Conservation (phyloP, 92 coral and sea anemone species). For the Scolanthus callimorphus region DNA sequence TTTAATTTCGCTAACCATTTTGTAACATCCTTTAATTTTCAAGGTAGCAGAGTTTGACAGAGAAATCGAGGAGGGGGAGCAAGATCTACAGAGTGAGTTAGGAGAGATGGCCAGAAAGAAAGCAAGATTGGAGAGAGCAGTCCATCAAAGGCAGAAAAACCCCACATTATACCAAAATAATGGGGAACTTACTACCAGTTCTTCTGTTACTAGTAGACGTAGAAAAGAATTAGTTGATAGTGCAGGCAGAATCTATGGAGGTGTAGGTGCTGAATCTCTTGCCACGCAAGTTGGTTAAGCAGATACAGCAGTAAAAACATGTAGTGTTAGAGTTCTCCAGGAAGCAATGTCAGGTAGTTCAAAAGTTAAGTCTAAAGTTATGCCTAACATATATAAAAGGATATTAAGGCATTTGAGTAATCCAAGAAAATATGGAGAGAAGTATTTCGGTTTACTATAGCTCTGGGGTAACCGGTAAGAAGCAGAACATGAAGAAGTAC, state of each 20-base stretch:
- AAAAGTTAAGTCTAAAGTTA: conserved; percentile 5
- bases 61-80: conserved; percentile 3
- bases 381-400: conserved; percentile 28
- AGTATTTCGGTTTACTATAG: conserved; percentile 50
- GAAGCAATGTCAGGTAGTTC: conserved; percentile 9
- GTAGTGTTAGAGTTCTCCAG: conserved; percentile 7
- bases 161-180: not conserved
- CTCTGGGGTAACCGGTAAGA: conserved; percentile 58
- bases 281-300: conserved; percentile 52
- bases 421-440: conserved; percentile 50
- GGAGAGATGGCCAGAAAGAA: not conserved
- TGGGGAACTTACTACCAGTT: not conserved
- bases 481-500: conserved; percentile 38
- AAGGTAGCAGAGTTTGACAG: conserved; percentile 35
- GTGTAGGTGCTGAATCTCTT: conserved; percentile 12
- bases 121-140: not conserved
- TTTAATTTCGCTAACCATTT: not conserved
- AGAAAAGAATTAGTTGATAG: conserved; percentile 46
- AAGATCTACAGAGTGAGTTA: not conserved
- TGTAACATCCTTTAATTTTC: conserved; percentile 22
- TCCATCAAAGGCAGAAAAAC: not conserved
- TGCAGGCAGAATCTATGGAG: conserved; percentile 63
- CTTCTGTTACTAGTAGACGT: conserved; percentile 17
- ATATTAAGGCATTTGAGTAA: too few species aligned
- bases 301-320: conserved; percentile 31